Conservation (phyloP, 2,113 vertebrate species). For the Cynopterus brachyotis region DNA sequence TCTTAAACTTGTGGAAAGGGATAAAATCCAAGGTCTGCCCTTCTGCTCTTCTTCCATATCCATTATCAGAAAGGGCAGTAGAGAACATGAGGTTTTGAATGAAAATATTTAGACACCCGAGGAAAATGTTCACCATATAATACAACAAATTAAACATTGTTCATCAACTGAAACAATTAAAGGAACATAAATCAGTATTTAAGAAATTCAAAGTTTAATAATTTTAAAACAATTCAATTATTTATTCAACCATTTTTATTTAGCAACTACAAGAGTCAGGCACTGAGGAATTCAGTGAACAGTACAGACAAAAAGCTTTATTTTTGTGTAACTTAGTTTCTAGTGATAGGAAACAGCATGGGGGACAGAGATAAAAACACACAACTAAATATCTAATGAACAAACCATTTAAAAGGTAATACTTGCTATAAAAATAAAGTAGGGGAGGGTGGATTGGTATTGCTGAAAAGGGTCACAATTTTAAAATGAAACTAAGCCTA, state of each 20-base stretch:
- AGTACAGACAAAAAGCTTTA: background rate
- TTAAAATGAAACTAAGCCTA: background rate
- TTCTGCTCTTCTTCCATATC: background rate
- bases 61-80: background rate
- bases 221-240: background rate
- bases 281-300: background rate
- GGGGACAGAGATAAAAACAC: background rate
- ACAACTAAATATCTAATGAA: background rate
- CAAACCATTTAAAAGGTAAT: background rate
- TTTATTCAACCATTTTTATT: background rate
- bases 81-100: background rate
- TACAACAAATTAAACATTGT: background rate
- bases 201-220: background rate
- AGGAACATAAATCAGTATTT: background rate
- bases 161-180: background rate
- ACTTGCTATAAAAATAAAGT: background rate
- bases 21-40: background rate
- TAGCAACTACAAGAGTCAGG: background rate
- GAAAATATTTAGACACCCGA: background rate
- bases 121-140: background rate
- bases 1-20: background rate
- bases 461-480: background rate
- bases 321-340: background rate
- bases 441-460: background rate
- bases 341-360: background rate